Conservation (phyloP, 2,797 vertebrate species). For the Gallirallus australis region DNA sequence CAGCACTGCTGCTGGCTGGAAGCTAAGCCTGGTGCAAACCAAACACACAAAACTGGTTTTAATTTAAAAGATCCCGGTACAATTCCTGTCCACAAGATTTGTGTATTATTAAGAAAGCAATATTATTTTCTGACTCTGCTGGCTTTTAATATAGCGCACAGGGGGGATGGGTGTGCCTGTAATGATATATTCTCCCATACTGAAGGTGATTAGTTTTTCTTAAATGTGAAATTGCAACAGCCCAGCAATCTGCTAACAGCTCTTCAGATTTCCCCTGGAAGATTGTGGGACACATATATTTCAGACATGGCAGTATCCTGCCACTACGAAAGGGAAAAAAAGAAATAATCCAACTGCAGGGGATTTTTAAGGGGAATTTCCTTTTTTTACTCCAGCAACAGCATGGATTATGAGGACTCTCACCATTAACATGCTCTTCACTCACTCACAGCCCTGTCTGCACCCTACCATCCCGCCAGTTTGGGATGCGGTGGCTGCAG, state of each 20-base stretch:
- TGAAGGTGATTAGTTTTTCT: background rate
- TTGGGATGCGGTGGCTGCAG: accelerated
- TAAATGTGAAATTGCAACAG: background rate
- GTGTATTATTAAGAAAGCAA: slow-evolving; percentile 73
- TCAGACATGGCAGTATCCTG: background rate
- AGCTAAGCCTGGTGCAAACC: slow-evolving; percentile 34
- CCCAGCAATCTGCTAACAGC: background rate
- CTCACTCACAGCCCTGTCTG: background rate
- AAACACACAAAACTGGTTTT: slow-evolving; percentile 54
- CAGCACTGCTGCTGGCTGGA: slow-evolving; percentile 6
- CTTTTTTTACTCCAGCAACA: background rate
- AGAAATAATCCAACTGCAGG: background rate
- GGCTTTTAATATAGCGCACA: background rate
- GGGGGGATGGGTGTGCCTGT: background rate
- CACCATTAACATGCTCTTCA: accelerated
- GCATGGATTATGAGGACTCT: accelerated
- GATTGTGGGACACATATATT: accelerated
- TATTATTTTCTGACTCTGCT: slow-evolving; percentile 45
- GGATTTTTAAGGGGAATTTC: background rate
- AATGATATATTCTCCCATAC: background rate
- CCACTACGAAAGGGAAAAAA: background rate
- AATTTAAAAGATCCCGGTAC: slow-evolving; percentile 61
- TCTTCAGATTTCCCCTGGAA: background rate
- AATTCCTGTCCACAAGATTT: slow-evolving; percentile 44
- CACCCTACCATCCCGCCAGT: accelerated